A percentile compares a stretch with the other conserved stretches of the same genome.
phyloP scores from a whole-genome alignment of 2,888 invertebrate genomes.

The Himalopsyche anomala region DNA sequence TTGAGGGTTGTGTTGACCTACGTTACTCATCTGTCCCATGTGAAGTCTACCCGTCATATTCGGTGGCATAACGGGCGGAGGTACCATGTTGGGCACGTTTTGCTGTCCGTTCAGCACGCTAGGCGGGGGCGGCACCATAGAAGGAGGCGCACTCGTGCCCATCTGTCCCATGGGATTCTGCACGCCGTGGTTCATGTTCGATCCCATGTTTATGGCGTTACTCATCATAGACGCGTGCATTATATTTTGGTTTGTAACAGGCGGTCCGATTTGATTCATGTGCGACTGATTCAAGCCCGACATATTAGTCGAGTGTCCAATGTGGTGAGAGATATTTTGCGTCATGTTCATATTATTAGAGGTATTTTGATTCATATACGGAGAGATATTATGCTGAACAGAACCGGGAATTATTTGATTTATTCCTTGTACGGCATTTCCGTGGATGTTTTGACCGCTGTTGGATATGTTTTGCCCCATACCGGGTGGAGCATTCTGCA shows the following conservation, averaged over 20 bases:
- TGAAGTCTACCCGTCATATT: constrained; percentile 50
- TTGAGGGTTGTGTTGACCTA: constrained; percentile 24
- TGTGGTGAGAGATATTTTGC: constrained; percentile 56
- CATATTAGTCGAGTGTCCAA: constrained; percentile 53
- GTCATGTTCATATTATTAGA: constrained; percentile 44
- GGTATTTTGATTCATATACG: constrained; percentile 51
- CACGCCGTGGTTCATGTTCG: constrained; percentile 55
- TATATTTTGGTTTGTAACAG: constrained; percentile 45
- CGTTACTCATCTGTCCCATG: constrained; percentile 39
- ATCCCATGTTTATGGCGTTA: constrained; percentile 29
- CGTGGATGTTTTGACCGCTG: constrained; percentile 33
- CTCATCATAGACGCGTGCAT: constrained; percentile 50
- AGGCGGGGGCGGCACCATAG: constrained; percentile 60
- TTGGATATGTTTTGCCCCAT: constrained; percentile 55
- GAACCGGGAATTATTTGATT: constrained; percentile 53
- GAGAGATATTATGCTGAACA: constrained; percentile 46
- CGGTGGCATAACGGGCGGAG: constrained; percentile 60
- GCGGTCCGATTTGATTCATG: constrained; percentile 49
- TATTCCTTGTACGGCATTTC: constrained; percentile 57
- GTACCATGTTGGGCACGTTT: constrained; percentile 58
- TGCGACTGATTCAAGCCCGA: constrained; percentile 44
- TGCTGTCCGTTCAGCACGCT: constrained; percentile 46
- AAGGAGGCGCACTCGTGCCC: constrained; percentile 53
- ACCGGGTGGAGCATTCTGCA: constrained; percentile 15
- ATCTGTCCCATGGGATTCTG: constrained; percentile 61